Conservation (phyloP, 1,140 invertebrate species). For the Brachionus asplanchnoidis region DNA sequence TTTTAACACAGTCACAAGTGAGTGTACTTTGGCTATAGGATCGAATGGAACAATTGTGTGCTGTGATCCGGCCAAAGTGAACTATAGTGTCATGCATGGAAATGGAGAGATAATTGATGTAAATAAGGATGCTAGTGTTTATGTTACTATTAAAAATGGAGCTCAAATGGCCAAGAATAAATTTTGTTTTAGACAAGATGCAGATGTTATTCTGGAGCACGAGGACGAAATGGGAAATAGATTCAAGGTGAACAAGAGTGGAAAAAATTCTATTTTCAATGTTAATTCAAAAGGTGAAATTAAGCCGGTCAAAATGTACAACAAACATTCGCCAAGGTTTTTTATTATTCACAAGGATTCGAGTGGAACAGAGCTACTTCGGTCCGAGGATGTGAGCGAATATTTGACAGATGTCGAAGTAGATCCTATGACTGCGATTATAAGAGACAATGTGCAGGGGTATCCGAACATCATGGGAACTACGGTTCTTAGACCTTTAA, state of each 20-base stretch:
- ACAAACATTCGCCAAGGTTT: conserved; percentile 44
- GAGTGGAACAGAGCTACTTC: conserved; percentile 53
- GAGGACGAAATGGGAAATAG: conserved; percentile 31
- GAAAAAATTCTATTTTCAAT: conserved; percentile 1
- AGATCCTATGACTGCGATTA: conserved; percentile 51
- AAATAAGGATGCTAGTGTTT: conserved; percentile 13
- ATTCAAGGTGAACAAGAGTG: conserved; percentile 29
- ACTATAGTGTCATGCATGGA: conserved; percentile 51
- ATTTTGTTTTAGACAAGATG: conserved; percentile 17
- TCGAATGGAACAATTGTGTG: conserved; percentile 50
- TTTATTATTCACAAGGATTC: conserved; percentile 54
- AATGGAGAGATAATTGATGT: conserved; percentile 49
- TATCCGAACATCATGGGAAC: conserved; percentile 39
- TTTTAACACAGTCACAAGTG: conserved; percentile 52
- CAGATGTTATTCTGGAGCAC: neutral
- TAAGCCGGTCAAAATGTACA: neutral
- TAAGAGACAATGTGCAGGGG: conserved; percentile 50
- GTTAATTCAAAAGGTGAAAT: neutral
- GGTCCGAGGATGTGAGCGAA: conserved; percentile 52
- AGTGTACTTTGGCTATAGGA: conserved; percentile 53
- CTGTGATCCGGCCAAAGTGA: conserved; percentile 51
- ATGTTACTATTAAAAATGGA: conserved; percentile 2
- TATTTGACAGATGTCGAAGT: conserved; percentile 46
- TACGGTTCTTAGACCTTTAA: conserved; percentile 40
- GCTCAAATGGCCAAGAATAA: conserved; percentile 21